Evolutionary conservation across 2,888 invertebrate species (phyloP).

Genomic region (Nasonia oneida): DNA sequence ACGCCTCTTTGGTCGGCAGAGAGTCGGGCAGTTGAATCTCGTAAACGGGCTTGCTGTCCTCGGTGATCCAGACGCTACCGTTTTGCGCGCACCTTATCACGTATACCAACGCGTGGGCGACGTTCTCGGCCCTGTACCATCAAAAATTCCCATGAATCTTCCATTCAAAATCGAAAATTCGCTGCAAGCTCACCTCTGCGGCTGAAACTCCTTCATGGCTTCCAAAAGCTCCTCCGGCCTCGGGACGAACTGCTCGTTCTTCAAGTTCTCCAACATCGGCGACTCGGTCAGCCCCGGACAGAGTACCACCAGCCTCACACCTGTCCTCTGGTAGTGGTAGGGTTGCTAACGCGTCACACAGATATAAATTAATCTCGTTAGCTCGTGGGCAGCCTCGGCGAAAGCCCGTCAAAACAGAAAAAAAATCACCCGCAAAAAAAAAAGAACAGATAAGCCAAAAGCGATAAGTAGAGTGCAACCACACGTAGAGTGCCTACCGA

Average conservation of each 20-base stretch:
- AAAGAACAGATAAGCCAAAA: not conserved
- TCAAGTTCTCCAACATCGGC: constrained; percentile 63
- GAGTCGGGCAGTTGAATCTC: constrained; percentile 73
- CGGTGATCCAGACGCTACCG: constrained; percentile 76
- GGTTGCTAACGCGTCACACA: constrained; percentile 71
- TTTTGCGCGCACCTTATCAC: constrained; percentile 74
- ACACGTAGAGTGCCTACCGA: constrained; percentile 67
- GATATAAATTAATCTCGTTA: not conserved
- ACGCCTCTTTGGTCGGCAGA: constrained; percentile 66
- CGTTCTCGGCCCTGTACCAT: constrained; percentile 70
- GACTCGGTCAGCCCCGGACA: constrained; percentile 74
- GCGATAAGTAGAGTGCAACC: not conserved
- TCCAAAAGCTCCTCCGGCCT: constrained; percentile 60
- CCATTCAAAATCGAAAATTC: not conserved
- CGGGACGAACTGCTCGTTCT: constrained; percentile 52
- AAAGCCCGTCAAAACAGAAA: not conserved
- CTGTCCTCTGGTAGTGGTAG: constrained; percentile 75
- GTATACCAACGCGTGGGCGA: constrained; percentile 74
- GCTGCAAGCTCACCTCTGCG: constrained; percentile 65
- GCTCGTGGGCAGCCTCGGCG: too few relatives aligned
- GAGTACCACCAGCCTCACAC: constrained; percentile 73
- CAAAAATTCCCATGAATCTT: not conserved
- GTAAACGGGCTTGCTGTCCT: constrained; percentile 75
- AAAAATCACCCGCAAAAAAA: not conserved
- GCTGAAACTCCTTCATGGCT: constrained; percentile 64